Evolutionary conservation across 1,140 invertebrate genomes (phyloP), one percentile per base, ranked within the genome.

Genomic region (Eupristina koningsbergeri): DNA sequence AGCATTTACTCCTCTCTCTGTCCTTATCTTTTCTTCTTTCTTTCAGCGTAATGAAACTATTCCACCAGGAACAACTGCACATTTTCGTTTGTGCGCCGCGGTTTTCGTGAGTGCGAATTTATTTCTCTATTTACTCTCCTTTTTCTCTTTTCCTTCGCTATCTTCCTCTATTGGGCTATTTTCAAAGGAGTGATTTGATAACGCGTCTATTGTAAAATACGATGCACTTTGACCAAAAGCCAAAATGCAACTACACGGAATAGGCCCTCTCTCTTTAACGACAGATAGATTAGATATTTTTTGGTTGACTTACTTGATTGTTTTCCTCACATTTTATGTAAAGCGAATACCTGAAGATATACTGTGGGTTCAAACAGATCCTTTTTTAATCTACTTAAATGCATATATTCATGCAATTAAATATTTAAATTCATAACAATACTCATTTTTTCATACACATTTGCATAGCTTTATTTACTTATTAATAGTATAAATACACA

Each of bases 221-320:
- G 81, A 81, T 85, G 81, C 78, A 81, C 84, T 86, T 86, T 83
- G 53, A 34, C 81, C 74, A 45, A 41, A 41, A 39, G 41, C 36
- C 69, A n/a, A 83, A 41, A 78, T 41, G 29, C 50, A 78, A 78
- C 64, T 78, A 29, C 64, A 41, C 5, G 45, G 45, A 83, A 77
- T 31, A 67, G 15, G 45, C 15, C 22, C 26, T 73, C 64, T 26
- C 0, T 41, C 50, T 41, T 31, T 83, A 83, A 83, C 74, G 19
- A 83, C 45, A 77, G 50, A 31, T 39, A 31, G 31, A 82, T 76
- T 82, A 74, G 53, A 76, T 82, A 77, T 67, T 61, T 39, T 71
- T 36, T 13, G 53, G 3, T 58, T 22, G 53, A 58, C 53, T 58
- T 58, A 58, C 5, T 26, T 26, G 53, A 58, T 58, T 58, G 9